A percentile compares a stretch with the other conserved stretches of the same genome.
These are phyloP conservation scores for Phyllopteryx taeniolatus DNA, from an alignment of 2,113 vertebrate species.

Conservation along the genomic window DNA sequence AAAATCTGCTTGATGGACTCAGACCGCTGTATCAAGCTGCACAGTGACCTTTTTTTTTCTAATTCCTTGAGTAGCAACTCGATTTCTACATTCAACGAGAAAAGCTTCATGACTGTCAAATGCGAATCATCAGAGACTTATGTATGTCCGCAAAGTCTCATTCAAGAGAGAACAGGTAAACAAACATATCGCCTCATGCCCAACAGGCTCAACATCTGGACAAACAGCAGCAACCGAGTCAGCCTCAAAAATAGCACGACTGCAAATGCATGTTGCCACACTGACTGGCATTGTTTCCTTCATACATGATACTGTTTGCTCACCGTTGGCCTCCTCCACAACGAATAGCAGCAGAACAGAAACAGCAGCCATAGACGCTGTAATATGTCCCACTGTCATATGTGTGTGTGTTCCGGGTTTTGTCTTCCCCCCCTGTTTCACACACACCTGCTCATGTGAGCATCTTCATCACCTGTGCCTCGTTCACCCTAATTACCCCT, in stretches of 20 bases:
- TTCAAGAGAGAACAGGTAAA: not conserved
- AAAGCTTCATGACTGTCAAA: not conserved
- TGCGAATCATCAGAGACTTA: not conserved
- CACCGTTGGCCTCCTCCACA: not conserved
- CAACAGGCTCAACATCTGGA: not conserved
- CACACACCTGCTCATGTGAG: no score
- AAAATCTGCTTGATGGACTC: slow-evolving; percentile 58
- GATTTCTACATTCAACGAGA: no score
- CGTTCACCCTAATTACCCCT: no score
- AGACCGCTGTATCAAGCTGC: slow-evolving; percentile 55
- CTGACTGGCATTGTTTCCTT: not conserved
- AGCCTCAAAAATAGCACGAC: not conserved
- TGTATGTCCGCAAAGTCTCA: not conserved
- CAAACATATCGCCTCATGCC: not conserved
- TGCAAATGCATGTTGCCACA: not conserved
- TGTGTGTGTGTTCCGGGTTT: no score
- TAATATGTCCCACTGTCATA: no score
- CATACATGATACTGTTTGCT: not conserved
- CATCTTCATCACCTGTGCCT: no score
- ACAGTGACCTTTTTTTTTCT: slow-evolving; percentile 52
- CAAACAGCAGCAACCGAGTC: not conserved
- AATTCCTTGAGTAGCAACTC: slow-evolving; percentile 50
- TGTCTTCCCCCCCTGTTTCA: no score
- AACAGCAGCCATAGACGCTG: not conserved
- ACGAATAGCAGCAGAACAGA: not conserved